A percentile compares a stretch with the other conserved stretches of the same genome.
Conservation (phyloP, 1,140 invertebrate species). For the Cardiocondyla obscurior region DNA sequence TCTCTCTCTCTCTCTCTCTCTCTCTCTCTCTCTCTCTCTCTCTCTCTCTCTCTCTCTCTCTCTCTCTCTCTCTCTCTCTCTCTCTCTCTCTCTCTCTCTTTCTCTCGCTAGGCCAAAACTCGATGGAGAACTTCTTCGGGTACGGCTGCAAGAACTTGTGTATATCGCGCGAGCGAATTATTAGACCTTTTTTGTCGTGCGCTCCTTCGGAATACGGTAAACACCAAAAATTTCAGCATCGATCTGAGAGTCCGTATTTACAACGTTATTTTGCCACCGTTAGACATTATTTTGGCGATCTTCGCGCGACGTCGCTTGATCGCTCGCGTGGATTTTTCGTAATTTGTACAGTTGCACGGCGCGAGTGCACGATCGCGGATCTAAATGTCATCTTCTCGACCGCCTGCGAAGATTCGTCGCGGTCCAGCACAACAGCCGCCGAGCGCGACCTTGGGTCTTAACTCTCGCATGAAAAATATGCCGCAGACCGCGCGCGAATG, state of each 20-base stretch:
- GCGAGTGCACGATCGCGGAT: neutral
- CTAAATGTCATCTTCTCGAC: neutral
- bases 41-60: too few relatives aligned
- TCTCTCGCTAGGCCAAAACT: neutral
- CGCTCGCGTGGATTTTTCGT: neutral
- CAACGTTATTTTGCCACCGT: neutral
- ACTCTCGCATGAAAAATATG: neutral
- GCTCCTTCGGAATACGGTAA: neutral
- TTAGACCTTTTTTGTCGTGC: neutral
- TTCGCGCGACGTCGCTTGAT: neutral
- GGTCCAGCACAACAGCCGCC: neutral
- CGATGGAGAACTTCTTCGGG: slow-evolving; percentile 13
- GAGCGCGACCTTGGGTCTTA: neutral
- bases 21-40: too few relatives aligned
- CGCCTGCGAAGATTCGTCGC: neutral
- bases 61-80: too few relatives aligned
- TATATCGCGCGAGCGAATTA: neutral
- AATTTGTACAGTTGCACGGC: neutral
- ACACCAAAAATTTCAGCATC: neutral
- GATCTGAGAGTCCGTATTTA: neutral
- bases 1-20: too few relatives aligned
- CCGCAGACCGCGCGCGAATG: neutral
- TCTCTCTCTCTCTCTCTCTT: too few relatives aligned
- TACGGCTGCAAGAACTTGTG: neutral
- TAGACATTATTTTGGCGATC: neutral